These are phyloP conservation scores for Dinothrombium tinctorium DNA, from an alignment of 1,140 invertebrate genomes.

Conservation along the genomic window DNA sequence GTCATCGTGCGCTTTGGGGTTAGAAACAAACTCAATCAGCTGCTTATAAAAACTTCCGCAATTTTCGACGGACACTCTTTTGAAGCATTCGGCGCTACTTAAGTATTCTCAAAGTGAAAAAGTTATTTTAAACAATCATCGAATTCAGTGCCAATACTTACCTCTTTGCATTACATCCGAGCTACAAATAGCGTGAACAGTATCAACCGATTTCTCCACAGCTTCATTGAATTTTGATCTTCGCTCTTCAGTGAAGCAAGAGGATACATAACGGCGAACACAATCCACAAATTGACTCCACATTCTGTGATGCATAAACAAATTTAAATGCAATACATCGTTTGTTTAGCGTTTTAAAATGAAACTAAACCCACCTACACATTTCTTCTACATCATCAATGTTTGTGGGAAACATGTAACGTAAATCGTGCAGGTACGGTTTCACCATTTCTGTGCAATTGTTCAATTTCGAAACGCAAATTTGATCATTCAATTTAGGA, in stretches of 20 bases:
- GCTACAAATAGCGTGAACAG: constrained; percentile 17
- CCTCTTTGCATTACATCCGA: constrained; percentile 16
- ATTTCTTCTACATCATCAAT: constrained; percentile 15
- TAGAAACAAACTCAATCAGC: constrained; percentile 14
- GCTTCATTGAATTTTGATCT: constrained; percentile 15
- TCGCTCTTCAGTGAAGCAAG: constrained; percentile 14
- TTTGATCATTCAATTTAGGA: no score
- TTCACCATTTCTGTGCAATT: constrained; percentile 15
- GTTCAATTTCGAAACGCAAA: no score
- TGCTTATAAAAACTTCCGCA: constrained; percentile 14
- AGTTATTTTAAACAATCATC: no score
- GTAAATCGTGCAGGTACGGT: constrained; percentile 15
- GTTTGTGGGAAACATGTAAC: constrained; percentile 17
- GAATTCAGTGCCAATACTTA: constrained; percentile 5
- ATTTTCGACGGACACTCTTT: constrained; percentile 14
- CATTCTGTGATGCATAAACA: not conserved
- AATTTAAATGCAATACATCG: not conserved
- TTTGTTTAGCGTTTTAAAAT: not conserved
- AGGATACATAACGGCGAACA: constrained; percentile 14
- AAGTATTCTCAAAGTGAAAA: constrained; percentile 15
- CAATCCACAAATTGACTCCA: constrained; percentile 13
- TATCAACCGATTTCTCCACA: constrained; percentile 16
- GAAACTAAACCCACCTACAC: constrained; percentile 16
- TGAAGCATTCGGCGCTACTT: constrained; percentile 15
- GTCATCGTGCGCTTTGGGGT: constrained; percentile 13